phyloP scores from a whole-genome alignment of 2,888 invertebrate genomes.

The Orthonevra nobilis region DNA sequence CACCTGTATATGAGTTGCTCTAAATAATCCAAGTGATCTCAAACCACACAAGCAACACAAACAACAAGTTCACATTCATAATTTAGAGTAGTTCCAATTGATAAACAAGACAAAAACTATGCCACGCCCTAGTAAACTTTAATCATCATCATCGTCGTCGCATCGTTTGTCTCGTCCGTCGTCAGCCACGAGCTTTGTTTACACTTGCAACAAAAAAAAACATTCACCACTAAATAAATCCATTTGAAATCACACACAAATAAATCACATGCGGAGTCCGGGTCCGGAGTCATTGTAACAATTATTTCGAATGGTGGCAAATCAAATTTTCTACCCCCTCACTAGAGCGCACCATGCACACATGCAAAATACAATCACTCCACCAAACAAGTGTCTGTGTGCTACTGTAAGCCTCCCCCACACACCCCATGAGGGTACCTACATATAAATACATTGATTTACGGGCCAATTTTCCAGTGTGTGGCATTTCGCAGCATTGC shows the following conservation, averaged over 20 bases:
- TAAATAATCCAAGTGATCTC: too few relatives aligned
- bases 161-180: neutral
- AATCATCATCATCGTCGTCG: too few relatives aligned
- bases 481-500: conserved; percentile 8
- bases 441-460: neutral
- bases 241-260: conserved; percentile 30
- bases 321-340: conserved; percentile 42
- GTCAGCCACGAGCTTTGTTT: conserved; percentile 11
- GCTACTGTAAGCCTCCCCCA: neutral
- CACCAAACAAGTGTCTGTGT: conserved; percentile 40
- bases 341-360: neutral
- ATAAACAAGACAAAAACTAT: conserved; percentile 15
- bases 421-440: too few relatives aligned
- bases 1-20: too few relatives aligned
- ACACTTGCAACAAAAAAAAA: conserved; percentile 13
- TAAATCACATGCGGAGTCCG: conserved; percentile 34
- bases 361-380: neutral
- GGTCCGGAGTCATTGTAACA: conserved; percentile 12
- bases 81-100: neutral
- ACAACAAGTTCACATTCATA: too few relatives aligned
- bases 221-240: conserved; percentile 4
- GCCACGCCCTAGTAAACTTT: conserved; percentile 28
- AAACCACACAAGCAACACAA: too few relatives aligned
- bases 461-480: conserved; percentile 28
- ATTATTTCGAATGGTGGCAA: conserved; percentile 24